A percentile compares a stretch with the other conserved stretches of the same genome.
Conservation (phyloP, 2,888 invertebrate genomes). For the Xanthorhoe designata region DNA sequence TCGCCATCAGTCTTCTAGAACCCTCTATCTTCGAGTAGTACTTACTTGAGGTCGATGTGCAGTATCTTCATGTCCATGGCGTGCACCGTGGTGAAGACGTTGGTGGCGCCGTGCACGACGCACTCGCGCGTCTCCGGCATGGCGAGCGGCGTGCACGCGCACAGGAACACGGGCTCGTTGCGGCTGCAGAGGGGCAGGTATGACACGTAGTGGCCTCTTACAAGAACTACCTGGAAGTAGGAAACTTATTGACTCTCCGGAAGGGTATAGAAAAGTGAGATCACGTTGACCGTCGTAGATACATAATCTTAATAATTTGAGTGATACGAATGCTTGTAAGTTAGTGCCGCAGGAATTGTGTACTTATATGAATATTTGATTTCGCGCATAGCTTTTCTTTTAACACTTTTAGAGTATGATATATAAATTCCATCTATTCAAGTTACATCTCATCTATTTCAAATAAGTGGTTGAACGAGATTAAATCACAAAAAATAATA, state of each 20-base stretch:
- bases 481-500: no score
- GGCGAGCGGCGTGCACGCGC: constrained; percentile 95
- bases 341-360: no score
- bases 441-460: no score
- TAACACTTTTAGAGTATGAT: no score
- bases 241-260: not conserved
- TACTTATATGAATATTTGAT: no score
- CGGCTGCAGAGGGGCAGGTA: constrained; percentile 96
- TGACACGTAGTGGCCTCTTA: constrained; percentile 97
- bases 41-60: constrained; percentile 97
- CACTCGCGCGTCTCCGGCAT: constrained; percentile 98
- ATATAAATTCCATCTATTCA: no score
- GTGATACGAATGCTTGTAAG: no score
- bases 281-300: no score
- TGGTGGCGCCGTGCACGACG: constrained; percentile 98
- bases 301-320: no score
- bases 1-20: no score
- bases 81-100: constrained; percentile 98
- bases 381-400: no score
- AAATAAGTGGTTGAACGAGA: no score
- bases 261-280: not conserved
- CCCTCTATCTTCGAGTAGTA: constrained; percentile 51
- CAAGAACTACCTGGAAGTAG: constrained; percentile 93
- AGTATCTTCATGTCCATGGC: constrained; percentile 99
- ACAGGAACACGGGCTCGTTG: constrained; percentile 97